phyloP scores from a whole-genome alignment of 2,888 invertebrate genomes.

The Luperina nickerlii region DNA sequence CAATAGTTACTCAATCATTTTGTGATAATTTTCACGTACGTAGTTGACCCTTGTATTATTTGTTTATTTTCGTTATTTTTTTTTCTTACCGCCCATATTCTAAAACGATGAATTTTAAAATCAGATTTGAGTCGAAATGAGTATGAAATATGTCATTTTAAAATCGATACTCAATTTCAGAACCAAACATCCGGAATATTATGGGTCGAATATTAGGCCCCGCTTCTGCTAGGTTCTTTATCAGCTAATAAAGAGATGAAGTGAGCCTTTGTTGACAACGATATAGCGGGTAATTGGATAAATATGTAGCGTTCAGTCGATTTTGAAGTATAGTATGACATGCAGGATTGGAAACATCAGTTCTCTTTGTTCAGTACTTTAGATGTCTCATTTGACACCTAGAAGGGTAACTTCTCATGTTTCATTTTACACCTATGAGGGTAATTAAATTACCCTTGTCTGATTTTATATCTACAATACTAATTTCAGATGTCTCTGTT shows the following conservation, averaged over 20 bases:
- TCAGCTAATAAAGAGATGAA: constrained; percentile 22
- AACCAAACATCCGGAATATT: background rate
- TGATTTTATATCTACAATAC: background rate
- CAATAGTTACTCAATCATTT: constrained; percentile 46
- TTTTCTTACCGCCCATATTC: background rate
- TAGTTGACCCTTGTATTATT: constrained; percentile 39
- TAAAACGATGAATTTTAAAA: background rate
- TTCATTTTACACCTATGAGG: background rate
- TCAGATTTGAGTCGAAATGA: background rate
- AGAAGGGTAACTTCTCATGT: background rate
- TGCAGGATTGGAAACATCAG: background rate
- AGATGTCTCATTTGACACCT: background rate
- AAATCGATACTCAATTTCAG: background rate
- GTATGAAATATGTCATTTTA: background rate
- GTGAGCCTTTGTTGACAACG: constrained; percentile 35
- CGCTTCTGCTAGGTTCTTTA: constrained; percentile 3
- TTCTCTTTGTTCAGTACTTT: constrained; percentile 16
- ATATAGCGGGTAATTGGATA: constrained; percentile 34
- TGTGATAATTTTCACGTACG: constrained; percentile 52
- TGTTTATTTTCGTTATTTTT: constrained; percentile 23
- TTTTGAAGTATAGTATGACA: constrained; percentile 23
- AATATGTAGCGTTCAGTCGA: constrained; percentile 21
- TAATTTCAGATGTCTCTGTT: background rate
- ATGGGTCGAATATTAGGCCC: background rate
- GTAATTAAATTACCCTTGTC: background rate